Evolutionary conservation across 2,113 vertebrate genomes (phyloP).

Genomic region (Crotalus viridis): DNA sequence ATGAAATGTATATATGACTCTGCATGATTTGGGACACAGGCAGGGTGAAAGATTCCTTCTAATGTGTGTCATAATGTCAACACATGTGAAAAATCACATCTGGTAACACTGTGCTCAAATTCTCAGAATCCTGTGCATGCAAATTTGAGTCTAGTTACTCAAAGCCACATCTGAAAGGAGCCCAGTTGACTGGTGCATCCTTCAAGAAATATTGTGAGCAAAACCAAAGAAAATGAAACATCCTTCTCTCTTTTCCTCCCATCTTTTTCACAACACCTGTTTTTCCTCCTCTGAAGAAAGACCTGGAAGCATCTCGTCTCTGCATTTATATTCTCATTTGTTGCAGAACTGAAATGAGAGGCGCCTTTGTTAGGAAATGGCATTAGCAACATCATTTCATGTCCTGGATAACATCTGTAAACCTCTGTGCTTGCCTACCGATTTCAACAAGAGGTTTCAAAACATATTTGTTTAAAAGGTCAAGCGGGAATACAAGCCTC

Average conservation of each 20-base stretch:
- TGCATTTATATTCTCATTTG: constrained; percentile 29
- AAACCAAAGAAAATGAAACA: neutral
- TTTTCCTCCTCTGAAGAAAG: neutral
- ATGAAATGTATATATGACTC: neutral
- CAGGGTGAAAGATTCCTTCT: constrained; percentile 1
- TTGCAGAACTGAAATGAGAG: neutral
- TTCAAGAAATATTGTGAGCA: neutral
- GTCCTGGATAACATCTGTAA: constrained; percentile 25
- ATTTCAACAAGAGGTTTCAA: neutral
- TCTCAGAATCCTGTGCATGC: neutral
- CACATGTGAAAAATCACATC: neutral
- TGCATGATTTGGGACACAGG: neutral
- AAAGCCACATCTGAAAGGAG: neutral
- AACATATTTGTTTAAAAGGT: constrained; percentile 25
- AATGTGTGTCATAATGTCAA: constrained; percentile 2
- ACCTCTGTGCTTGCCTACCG: constrained; percentile 1
- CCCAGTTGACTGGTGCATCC: neutral
- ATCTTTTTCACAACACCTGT: neutral
- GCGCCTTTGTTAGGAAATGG: neutral
- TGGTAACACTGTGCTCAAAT: neutral
- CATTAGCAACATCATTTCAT: neutral
- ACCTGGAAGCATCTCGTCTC: constrained; percentile 11
- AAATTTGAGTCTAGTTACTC: neutral
- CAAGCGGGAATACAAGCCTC: constrained; percentile 39
- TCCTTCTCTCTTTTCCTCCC: neutral